phyloP scores from a whole-genome alignment of 2,113 vertebrate species.

The Rhea americana region DNA sequence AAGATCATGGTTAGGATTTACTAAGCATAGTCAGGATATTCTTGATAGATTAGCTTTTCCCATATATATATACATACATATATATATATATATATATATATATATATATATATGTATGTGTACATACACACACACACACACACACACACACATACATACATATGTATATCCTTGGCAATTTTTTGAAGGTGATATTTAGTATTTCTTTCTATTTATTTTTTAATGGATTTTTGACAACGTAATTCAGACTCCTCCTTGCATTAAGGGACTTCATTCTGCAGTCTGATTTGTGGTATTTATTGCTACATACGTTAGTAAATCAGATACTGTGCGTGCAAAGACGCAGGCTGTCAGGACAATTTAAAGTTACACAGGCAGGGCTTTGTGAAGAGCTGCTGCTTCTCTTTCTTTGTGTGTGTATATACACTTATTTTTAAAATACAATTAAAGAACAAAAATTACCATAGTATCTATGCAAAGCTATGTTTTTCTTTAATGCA shows the following conservation, averaged over 20 bases:
- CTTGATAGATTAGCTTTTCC: background rate
- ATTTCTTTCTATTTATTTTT: background rate
- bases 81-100: no score
- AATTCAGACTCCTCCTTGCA: background rate
- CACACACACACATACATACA: no score
- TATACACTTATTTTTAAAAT: background rate
- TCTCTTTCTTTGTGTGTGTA: background rate
- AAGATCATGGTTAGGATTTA: background rate
- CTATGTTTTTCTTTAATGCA: background rate
- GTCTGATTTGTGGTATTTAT: background rate
- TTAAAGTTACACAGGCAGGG: background rate
- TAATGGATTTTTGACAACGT: background rate
- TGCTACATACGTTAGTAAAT: background rate
- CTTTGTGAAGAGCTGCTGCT: background rate
- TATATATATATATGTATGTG: no score
- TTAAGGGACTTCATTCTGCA: background rate
- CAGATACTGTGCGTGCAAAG: background rate
- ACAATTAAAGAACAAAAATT: background rate
- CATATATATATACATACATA: no score
- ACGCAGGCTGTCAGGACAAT: background rate
- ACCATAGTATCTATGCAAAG: background rate
- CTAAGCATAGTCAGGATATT: background rate
- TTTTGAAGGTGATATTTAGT: background rate
- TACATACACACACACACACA: no score
- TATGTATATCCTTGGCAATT: accelerated